Evolutionary conservation across 2,113 vertebrate species (phyloP).

Genomic region (Psittacus erithacus): DNA sequence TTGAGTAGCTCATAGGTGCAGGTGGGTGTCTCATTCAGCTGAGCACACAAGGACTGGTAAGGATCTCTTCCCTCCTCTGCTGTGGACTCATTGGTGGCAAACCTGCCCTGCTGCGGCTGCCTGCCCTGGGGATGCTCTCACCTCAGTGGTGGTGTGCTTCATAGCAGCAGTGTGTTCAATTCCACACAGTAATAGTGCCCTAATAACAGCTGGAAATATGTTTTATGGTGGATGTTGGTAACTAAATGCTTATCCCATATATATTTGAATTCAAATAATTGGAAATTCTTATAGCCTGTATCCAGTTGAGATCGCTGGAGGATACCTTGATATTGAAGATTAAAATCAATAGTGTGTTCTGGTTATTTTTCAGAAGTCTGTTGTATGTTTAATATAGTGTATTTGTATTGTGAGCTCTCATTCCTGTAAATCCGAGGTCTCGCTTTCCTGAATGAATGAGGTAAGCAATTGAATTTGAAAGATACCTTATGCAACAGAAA

Average conservation of each 20-base stretch:
- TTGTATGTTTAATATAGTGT: conserved; percentile 73
- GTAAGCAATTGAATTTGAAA: conserved; percentile 85
- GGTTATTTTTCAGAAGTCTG: conserved; percentile 76
- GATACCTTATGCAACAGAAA: conserved; percentile 82
- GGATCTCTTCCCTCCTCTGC: not conserved
- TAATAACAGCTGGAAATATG: conserved; percentile 72
- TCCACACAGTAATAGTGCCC: conserved; percentile 60
- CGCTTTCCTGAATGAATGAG: conserved; percentile 77
- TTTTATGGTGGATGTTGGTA: conserved; percentile 75
- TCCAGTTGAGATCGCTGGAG: conserved; percentile 65
- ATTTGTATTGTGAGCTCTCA: conserved; percentile 72
- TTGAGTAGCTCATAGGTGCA: not conserved
- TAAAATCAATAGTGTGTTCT: conserved; percentile 78
- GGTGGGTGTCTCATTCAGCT: not conserved
- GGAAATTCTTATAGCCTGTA: conserved; percentile 74
- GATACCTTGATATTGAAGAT: conserved; percentile 73
- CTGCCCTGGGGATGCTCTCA: rapidly evolving
- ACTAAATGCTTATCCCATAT: conserved; percentile 74
- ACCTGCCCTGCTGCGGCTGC: not conserved
- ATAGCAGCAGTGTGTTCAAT: conserved; percentile 26
- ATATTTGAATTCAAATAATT: conserved; percentile 77
- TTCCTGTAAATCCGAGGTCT: conserved; percentile 76
- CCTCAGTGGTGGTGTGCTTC: not conserved
- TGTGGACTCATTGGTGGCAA: not conserved
- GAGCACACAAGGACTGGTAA: not conserved